These are phyloP conservation scores for Cetoscarus ocellatus DNA, from an alignment of 2,797 vertebrate species.

Conservation along the genomic window DNA sequence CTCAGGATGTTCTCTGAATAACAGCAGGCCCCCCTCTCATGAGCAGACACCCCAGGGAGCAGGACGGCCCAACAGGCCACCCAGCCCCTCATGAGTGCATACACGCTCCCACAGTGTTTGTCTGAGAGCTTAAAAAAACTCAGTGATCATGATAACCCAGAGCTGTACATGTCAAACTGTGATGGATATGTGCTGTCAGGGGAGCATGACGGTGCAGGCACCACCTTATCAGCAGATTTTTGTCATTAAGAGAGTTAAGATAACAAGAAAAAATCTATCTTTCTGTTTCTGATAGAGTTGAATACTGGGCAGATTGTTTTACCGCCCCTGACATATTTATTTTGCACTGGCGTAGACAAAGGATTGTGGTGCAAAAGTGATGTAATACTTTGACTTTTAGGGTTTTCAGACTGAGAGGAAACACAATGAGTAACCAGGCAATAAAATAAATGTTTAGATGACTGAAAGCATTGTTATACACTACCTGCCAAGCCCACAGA, in stretches of 20 bases:
- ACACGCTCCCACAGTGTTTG: constrained; percentile 71
- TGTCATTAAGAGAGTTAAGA: neutral
- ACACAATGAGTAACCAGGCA: constrained; percentile 8
- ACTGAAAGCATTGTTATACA: neutral
- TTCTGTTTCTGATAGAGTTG: neutral
- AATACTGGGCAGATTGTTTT: neutral
- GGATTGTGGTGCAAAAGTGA: neutral
- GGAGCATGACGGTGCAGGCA: constrained; percentile 8
- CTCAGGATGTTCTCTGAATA: constrained; percentile 58
- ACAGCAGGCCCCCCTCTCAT: constrained; percentile 53
- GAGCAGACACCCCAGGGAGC: constrained; percentile 69
- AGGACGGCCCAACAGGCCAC: constrained; percentile 48
- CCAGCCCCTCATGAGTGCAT: constrained; percentile 55
- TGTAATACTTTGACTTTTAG: neutral
- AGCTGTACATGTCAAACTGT: constrained; percentile 43
- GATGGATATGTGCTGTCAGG: constrained; percentile 36
- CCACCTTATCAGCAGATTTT: constrained; percentile 14
- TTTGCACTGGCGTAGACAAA: neutral
- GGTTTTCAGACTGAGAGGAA: constrained; percentile 4
- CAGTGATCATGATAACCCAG: constrained; percentile 56
- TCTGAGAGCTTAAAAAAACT: constrained; percentile 57
- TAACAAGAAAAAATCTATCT: neutral
- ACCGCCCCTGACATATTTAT: neutral
- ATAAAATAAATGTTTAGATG: constrained; percentile 19
- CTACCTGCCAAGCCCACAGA: neutral